Evolutionary conservation across 1,140 invertebrate species (phyloP).

Genomic region (Dendrolimus kikuchii): DNA sequence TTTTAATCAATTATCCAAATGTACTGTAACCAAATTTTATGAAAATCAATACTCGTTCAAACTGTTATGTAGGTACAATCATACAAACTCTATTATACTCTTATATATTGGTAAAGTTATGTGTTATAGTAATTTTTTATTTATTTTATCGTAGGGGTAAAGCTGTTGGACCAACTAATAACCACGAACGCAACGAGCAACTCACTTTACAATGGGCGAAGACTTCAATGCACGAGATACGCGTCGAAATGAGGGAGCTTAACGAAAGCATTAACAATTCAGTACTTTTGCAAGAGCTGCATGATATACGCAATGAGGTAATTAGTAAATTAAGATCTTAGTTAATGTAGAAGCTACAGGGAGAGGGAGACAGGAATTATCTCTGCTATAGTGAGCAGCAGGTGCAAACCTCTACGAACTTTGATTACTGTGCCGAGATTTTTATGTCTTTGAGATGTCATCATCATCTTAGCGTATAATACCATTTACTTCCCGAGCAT

Average conservation of each 20-base stretch:
- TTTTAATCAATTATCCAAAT: too few species aligned
- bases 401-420: too few species aligned
- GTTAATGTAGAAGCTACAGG: too few species aligned
- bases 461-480: too few species aligned
- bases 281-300: conserved; percentile 36
- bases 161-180: conserved; percentile 20
- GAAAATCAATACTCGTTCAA: too few species aligned
- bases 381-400: too few species aligned
- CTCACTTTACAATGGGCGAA: conserved; percentile 51
- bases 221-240: conserved; percentile 48
- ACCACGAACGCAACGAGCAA: conserved; percentile 42
- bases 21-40: too few species aligned
- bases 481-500: too few species aligned
- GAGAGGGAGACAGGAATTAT: too few species aligned
- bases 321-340: not conserved
- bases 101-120: not conserved
- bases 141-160: conserved; percentile 22
- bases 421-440: too few species aligned
- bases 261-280: conserved; percentile 45
- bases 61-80: too few species aligned
- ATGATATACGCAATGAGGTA: conserved; percentile 49
- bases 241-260: conserved; percentile 45
- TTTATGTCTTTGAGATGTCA: too few species aligned
- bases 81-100: not conserved
- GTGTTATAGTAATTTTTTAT: conserved; percentile 3